Conservation (phyloP, 1,140 invertebrate species). For the Acromyrmex echinatior region DNA sequence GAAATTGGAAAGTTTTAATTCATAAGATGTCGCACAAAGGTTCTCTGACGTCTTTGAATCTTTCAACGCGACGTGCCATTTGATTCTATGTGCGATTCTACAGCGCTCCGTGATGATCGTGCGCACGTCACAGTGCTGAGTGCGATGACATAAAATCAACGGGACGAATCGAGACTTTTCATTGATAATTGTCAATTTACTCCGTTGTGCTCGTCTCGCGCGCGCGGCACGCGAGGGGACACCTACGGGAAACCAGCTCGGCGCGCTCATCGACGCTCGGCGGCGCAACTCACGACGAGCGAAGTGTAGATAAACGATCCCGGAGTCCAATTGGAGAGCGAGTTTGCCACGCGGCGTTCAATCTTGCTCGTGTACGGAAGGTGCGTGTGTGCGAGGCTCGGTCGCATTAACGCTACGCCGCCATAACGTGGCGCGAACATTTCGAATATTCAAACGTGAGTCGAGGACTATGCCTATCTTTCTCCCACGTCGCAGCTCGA, state of each 20-base stretch:
- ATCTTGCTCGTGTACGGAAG: slow-evolving; percentile 3
- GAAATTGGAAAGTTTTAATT: slow-evolving; percentile 11
- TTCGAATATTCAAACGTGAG: slow-evolving; percentile 61
- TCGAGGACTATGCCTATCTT: background rate
- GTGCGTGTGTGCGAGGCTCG: background rate
- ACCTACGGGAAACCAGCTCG: slow-evolving; percentile 62
- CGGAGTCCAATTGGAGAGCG: slow-evolving; percentile 57
- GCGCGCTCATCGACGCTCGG: slow-evolving; percentile 12
- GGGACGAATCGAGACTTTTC: slow-evolving; percentile 80
- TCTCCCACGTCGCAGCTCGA: background rate
- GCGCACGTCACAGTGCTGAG: background rate
- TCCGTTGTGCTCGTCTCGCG: slow-evolving; percentile 72
- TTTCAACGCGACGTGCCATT: background rate
- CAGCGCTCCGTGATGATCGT: background rate
- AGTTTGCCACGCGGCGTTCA: slow-evolving; percentile 55
- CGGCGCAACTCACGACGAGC: slow-evolving; percentile 74
- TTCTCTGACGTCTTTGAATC: background rate
- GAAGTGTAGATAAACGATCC: slow-evolving; percentile 71
- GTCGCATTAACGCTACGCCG: slow-evolving; percentile 6
- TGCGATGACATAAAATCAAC: slow-evolving; percentile 59
- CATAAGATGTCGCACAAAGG: background rate
- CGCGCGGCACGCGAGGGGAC: slow-evolving; percentile 37
- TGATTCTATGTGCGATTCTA: background rate
- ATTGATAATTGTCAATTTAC: slow-evolving; percentile 84
- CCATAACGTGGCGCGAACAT: slow-evolving; percentile 57